phyloP scores from a whole-genome alignment of 2,113 vertebrate species.

The Micronisus gabar region DNA sequence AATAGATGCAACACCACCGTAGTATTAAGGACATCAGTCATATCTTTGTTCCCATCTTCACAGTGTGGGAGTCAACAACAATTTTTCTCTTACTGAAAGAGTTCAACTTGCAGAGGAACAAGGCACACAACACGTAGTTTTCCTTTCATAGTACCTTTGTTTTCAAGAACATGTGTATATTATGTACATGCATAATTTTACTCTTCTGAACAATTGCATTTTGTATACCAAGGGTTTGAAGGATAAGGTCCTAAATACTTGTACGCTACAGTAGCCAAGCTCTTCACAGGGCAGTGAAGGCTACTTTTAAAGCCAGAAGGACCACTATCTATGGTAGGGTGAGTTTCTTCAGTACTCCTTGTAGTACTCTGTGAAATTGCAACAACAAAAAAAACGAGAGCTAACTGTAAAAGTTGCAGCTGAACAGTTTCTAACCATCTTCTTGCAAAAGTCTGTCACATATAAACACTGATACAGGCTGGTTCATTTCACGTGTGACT shows the following conservation, averaged over 20 bases:
- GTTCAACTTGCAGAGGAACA: slow-evolving; percentile 7
- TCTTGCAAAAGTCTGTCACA: neutral
- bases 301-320: neutral
- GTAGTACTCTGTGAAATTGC: neutral
- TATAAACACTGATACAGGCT: neutral
- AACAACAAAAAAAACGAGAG: neutral
- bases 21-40: neutral
- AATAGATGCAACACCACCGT: neutral
- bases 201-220: neutral
- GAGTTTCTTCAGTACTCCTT: neutral
- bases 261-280: neutral
- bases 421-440: neutral
- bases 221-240: neutral
- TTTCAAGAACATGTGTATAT: neutral
- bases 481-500: neutral
- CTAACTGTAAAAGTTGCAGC: neutral
- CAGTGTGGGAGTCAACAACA: neutral
- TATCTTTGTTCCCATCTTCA: neutral
- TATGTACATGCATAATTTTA: neutral
- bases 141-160: neutral
- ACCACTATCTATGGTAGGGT: rapidly evolving
- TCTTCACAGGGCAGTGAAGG: neutral
- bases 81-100: neutral
- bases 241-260: neutral
- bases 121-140: neutral